Conservation (phyloP, 2,797 vertebrate genomes). For the Sebastes wilsoni region DNA sequence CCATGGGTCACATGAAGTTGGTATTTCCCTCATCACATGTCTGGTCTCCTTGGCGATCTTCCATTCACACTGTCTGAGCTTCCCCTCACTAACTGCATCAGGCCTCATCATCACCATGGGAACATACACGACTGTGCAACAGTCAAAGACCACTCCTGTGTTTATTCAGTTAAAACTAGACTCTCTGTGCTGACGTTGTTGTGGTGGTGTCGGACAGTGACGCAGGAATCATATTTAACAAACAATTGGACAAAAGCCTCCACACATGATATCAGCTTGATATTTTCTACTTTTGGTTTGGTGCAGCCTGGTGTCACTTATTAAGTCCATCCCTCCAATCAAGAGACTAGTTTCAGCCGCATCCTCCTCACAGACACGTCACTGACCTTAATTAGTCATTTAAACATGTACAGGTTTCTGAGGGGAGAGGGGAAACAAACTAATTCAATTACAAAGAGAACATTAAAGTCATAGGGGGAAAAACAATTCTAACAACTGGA, state of each 20-base stretch:
- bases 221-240: not conserved
- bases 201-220: not conserved
- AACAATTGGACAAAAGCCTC: not conserved
- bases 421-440: not conserved
- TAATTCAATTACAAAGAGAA: not conserved
- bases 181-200: not conserved
- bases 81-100: constrained; percentile 50
- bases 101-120: constrained; percentile 21
- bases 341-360: constrained; percentile 43
- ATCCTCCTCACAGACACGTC: not conserved
- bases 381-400: not conserved
- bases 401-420: not conserved
- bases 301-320: not conserved
- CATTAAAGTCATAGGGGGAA: not conserved
- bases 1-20: constrained; percentile 85
- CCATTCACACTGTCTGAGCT: constrained; percentile 49
- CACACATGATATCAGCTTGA: fast-evolving
- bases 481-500: not conserved
- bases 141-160: constrained; percentile 2
- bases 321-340: constrained; percentile 36
- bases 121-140: constrained; percentile 1
- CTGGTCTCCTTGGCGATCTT: constrained; percentile 55
- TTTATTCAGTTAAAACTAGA: constrained; percentile 24
- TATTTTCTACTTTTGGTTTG: not conserved
- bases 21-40: constrained; percentile 82